Conservation (phyloP, 2,113 vertebrate genomes). For the Corythaeola cristata region DNA sequence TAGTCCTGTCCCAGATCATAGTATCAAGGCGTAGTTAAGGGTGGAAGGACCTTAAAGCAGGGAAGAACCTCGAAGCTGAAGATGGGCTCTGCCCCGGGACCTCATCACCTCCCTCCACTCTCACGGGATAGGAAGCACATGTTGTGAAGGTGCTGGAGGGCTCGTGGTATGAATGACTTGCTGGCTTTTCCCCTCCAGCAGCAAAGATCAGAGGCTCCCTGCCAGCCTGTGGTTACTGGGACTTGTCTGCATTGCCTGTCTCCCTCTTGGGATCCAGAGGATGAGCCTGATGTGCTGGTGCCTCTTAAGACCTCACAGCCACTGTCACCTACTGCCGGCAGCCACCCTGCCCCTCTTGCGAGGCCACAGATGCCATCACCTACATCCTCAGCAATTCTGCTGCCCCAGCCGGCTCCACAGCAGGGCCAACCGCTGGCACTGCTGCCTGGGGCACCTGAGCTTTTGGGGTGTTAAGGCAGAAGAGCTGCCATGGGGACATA, state of each 20-base stretch:
- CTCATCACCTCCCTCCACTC: fast-evolving
- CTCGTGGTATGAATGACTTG: neutral
- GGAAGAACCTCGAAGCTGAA: neutral
- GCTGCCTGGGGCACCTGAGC: neutral
- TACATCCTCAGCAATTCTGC: neutral
- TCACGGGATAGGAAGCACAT: fast-evolving
- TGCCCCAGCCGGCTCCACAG: neutral
- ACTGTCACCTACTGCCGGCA: neutral
- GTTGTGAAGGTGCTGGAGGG: neutral
- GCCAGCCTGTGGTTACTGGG: neutral
- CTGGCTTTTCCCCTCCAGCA: neutral
- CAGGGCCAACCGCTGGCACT: neutral
- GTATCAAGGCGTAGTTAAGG: neutral
- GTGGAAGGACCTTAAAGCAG: neutral
- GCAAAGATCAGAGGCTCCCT: neutral
- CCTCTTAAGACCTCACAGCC: neutral
- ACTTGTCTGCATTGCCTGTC: fast-evolving
- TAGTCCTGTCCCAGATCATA: neutral
- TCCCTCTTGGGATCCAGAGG: neutral
- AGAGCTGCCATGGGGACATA: neutral
- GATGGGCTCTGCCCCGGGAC: neutral
- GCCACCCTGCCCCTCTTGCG: neutral
- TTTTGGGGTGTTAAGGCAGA: neutral
- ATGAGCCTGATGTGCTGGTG: neutral
- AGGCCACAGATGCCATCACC: neutral